Conservation (phyloP, 1,140 invertebrate genomes). For the Psix sp. region DNA sequence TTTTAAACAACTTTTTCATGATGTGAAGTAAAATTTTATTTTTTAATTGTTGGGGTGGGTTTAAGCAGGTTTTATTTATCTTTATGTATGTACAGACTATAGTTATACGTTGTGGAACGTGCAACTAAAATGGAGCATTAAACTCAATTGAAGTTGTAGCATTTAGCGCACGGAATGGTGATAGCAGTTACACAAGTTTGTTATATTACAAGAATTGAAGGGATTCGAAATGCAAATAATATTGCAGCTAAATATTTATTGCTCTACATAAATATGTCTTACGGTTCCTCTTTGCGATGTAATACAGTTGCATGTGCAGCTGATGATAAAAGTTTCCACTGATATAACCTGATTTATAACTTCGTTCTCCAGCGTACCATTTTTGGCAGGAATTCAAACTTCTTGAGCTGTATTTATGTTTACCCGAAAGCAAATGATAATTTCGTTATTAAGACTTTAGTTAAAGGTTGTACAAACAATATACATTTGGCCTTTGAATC, state of each 20-base stretch:
- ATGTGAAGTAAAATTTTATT: too few species aligned
- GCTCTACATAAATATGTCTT: slow-evolving; percentile 28
- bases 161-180: slow-evolving; percentile 55
- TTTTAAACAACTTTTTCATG: too few species aligned
- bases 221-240: slow-evolving; percentile 53
- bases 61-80: slow-evolving; percentile 35
- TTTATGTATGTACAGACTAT: slow-evolving; percentile 15
- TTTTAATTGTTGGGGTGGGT: too few species aligned
- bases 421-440: too few species aligned
- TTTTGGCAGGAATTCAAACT: too few species aligned
- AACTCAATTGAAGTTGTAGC: slow-evolving; percentile 60
- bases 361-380: too few species aligned
- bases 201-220: slow-evolving; percentile 45
- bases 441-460: too few species aligned
- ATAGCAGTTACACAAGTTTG: slow-evolving; percentile 49
- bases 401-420: too few species aligned
- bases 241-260: slow-evolving; percentile 42
- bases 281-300: slow-evolving; percentile 10
- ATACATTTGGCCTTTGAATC: too few species aligned
- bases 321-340: too few species aligned
- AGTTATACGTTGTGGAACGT: slow-evolving; percentile 7
- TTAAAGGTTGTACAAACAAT: too few species aligned
- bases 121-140: slow-evolving; percentile 47
- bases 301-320: slow-evolving; percentile 21
- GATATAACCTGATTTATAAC: too few species aligned